Conservation (phyloP, 30 jellyfish, hydroid and myxozoan species). For the Cassiopea andromeda region DNA sequence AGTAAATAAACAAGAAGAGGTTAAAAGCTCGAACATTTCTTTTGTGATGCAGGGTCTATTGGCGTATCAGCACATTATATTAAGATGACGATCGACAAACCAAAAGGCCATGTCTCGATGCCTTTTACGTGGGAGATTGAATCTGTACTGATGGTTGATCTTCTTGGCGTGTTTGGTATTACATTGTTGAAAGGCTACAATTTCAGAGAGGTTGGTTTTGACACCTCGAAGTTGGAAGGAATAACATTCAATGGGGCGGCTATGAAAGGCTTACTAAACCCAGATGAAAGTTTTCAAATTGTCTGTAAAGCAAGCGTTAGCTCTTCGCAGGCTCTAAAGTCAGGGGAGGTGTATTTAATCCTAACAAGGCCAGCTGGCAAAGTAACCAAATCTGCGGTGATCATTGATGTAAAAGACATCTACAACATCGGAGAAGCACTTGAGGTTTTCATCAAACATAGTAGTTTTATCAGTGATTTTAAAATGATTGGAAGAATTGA, state of each 20-base stretch:
- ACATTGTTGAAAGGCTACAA: slow-evolving; percentile 8
- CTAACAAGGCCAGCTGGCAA: slow-evolving; percentile 54
- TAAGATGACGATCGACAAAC: slow-evolving; percentile 32
- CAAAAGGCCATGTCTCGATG: slow-evolving; percentile 12
- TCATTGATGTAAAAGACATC: slow-evolving; percentile 44
- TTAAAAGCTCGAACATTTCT: background rate
- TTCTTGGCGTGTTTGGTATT: slow-evolving; percentile 69
- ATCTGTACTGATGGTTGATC: slow-evolving; percentile 48
- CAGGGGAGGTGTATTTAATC: slow-evolving; percentile 51
- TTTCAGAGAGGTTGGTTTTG: slow-evolving; percentile 65
- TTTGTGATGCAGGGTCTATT: slow-evolving; percentile 12
- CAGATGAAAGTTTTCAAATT: slow-evolving; percentile 41
- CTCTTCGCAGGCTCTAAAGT: slow-evolving; percentile 31
- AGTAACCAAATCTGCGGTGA: slow-evolving; percentile 47
- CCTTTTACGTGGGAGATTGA: slow-evolving; percentile 42
- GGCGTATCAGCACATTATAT: slow-evolving; percentile 18
- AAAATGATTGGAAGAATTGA: slow-evolving; percentile 68
- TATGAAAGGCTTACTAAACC: slow-evolving; percentile 38
- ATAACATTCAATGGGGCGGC: slow-evolving; percentile 52
- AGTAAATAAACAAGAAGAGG: background rate
- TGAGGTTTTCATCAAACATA: slow-evolving; percentile 42
- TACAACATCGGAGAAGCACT: slow-evolving; percentile 59
- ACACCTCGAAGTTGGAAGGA: slow-evolving; percentile 36
- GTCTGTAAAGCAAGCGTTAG: slow-evolving; percentile 64
- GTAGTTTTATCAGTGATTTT: slow-evolving; percentile 60